phyloP scores from a whole-genome alignment of 2,113 vertebrate genomes.

The Nansenia antarctica region DNA sequence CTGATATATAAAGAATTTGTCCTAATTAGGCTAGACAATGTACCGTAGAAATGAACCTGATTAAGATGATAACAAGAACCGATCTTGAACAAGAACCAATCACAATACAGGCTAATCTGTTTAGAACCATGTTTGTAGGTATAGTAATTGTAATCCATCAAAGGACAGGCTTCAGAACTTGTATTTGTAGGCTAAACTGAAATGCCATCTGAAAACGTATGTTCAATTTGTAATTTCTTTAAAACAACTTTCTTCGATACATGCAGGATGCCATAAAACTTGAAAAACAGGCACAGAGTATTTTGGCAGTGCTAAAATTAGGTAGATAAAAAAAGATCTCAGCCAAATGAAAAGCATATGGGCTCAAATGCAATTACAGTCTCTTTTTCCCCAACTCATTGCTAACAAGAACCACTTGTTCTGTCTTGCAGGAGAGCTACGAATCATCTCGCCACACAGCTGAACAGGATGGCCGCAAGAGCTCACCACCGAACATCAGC shows the following conservation, averaged over 20 bases:
- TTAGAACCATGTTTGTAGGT: neutral
- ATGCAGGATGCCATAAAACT: conserved; percentile 28
- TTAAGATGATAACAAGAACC: neutral
- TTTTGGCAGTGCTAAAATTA: conserved; percentile 49
- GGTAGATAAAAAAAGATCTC: conserved; percentile 44
- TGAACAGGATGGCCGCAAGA: conserved; percentile 46
- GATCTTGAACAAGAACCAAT: neutral
- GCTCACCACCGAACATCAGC: conserved; percentile 44
- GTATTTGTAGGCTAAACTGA: neutral
- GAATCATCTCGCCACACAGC: conserved; percentile 40
- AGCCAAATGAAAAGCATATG: conserved; percentile 79
- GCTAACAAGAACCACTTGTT: conserved; percentile 80
- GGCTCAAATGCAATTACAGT: conserved; percentile 70
- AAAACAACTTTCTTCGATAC: neutral
- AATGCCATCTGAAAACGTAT: neutral
- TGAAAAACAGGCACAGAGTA: conserved; percentile 32
- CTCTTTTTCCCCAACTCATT: conserved; percentile 60
- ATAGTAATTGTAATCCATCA: conserved; percentile 26
- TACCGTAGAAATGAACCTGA: conserved; percentile 36
- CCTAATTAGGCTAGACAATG: conserved; percentile 3
- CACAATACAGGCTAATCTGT: neutral
- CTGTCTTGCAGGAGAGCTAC: conserved; percentile 39
- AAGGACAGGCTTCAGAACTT: neutral
- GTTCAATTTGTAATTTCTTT: neutral
- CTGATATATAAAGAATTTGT: neutral